These are phyloP conservation scores for Drosophila guanche DNA, from an alignment of 1,140 invertebrate species.

Conservation along the genomic window DNA sequence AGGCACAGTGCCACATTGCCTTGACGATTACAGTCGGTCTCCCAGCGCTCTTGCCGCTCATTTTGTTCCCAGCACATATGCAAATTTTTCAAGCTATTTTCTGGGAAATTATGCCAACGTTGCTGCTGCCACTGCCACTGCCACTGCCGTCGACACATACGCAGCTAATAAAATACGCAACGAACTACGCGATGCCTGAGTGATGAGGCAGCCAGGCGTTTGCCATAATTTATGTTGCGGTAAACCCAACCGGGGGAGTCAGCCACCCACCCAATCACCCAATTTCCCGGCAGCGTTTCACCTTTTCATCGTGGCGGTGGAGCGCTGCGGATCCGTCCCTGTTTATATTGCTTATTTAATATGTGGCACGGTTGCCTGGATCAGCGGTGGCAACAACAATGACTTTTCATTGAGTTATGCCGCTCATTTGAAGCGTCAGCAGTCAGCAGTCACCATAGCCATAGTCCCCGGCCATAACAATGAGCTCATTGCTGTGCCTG, in stretches of 20 bases:
- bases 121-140: neutral
- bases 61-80: slow-evolving; percentile 46
- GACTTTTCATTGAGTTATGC: slow-evolving; percentile 76
- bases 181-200: slow-evolving; percentile 75
- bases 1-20: slow-evolving; percentile 51
- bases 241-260: slow-evolving; percentile 42
- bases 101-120: slow-evolving; percentile 69
- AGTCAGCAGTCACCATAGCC: slow-evolving; percentile 36
- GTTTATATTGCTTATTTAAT: slow-evolving; percentile 81
- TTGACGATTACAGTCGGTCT: slow-evolving; percentile 11
- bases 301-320: slow-evolving; percentile 53
- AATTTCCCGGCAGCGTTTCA: slow-evolving; percentile 28
- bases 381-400: slow-evolving; percentile 62
- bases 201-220: slow-evolving; percentile 78
- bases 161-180: slow-evolving; percentile 76
- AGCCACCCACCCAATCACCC: slow-evolving; percentile 39
- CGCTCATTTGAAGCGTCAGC: slow-evolving; percentile 68
- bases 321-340: slow-evolving; percentile 21
- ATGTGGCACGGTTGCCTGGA: slow-evolving; percentile 73
- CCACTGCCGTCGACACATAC: slow-evolving; percentile 37
- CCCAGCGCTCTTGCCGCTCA: slow-evolving; percentile 7
- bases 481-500: slow-evolving; percentile 61
- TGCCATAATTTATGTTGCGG: slow-evolving; percentile 79
- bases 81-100: slow-evolving; percentile 77
- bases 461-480: slow-evolving; percentile 64